Conservation (phyloP, 2,797 vertebrate genomes). For the Parauchenoglanis punctatus region DNA sequence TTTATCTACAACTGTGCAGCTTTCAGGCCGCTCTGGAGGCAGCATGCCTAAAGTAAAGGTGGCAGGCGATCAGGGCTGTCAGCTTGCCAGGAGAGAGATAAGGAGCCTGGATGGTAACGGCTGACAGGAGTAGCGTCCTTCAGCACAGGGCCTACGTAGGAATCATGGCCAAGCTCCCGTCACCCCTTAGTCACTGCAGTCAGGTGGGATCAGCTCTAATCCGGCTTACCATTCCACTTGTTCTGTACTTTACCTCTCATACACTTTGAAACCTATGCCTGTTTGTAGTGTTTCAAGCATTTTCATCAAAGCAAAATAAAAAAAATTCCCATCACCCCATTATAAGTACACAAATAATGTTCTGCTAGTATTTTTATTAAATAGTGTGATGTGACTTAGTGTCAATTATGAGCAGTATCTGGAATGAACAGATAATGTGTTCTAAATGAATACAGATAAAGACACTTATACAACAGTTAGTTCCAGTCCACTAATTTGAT, state of each 20-base stretch:
- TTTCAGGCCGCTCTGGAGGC: constrained; percentile 41
- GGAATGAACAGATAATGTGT: background rate
- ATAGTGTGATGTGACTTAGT: background rate
- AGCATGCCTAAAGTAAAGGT: constrained; percentile 57
- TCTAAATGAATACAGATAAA: background rate
- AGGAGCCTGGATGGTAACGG: constrained; percentile 53
- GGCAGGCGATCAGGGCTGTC: constrained; percentile 59
- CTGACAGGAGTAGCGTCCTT: constrained; percentile 56
- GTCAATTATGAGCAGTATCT: background rate
- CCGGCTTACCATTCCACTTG: constrained; percentile 44
- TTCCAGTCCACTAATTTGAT: too few relatives aligned
- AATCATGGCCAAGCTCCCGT: constrained; percentile 46
- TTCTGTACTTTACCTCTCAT: constrained; percentile 37
- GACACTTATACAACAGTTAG: background rate
- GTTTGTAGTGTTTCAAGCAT: constrained; percentile 2
- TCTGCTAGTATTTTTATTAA: background rate
- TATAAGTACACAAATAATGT: background rate
- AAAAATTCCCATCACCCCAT: background rate
- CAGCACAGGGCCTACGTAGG: constrained; percentile 44
- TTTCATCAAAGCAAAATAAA: background rate
- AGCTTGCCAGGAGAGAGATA: constrained; percentile 56
- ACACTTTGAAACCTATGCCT: constrained; percentile 25
- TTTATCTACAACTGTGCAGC: constrained; percentile 58
- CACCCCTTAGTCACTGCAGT: constrained; percentile 48
- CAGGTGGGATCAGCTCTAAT: constrained; percentile 55